Conservation (phyloP, 2,888 invertebrate species). For the Drosophila merina region DNA sequence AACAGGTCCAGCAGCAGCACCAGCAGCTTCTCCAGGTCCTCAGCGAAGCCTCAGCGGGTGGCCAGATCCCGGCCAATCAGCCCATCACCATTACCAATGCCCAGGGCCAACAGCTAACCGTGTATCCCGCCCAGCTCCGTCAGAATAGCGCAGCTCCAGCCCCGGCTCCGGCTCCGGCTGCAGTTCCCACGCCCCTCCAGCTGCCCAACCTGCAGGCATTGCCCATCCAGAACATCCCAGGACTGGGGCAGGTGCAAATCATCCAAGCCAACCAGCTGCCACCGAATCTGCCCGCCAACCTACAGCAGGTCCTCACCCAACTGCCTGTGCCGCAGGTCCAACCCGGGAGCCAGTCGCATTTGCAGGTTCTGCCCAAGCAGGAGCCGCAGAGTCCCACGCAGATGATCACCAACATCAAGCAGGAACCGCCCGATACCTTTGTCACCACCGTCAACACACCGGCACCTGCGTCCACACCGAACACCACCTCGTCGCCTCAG, state of each 20-base stretch:
- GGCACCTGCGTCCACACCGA: constrained; percentile 17
- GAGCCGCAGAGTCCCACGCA: constrained; percentile 82
- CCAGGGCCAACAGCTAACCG: constrained; percentile 92
- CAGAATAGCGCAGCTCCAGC: constrained; percentile 17
- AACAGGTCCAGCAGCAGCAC: constrained; percentile 75
- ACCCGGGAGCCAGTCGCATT: constrained; percentile 16
- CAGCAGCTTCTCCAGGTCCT: constrained; percentile 80
- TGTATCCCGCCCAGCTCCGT: constrained; percentile 89
- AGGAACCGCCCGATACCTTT: constrained; percentile 80
- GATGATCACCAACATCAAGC: constrained; percentile 81
- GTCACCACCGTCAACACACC: constrained; percentile 23
- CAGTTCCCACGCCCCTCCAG: constrained; percentile 75
- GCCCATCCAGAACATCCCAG: constrained; percentile 91
- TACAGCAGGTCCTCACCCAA: constrained; percentile 75
- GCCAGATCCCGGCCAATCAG: constrained; percentile 84
- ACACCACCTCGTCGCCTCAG: constrained; percentile 39
- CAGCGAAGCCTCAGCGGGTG: constrained; percentile 71
- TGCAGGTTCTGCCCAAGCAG: constrained; percentile 78
- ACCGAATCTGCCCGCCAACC: constrained; percentile 80
- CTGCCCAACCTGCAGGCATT: constrained; percentile 86
- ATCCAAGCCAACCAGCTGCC: constrained; percentile 84
- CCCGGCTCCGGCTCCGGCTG: constrained; percentile 13
- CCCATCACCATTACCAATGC: constrained; percentile 90
- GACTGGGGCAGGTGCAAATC: constrained; percentile 91
- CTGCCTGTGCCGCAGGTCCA: constrained; percentile 62